These are phyloP conservation scores for Passer montanus DNA, from an alignment of 2,113 vertebrate genomes.

Conservation along the genomic window DNA sequence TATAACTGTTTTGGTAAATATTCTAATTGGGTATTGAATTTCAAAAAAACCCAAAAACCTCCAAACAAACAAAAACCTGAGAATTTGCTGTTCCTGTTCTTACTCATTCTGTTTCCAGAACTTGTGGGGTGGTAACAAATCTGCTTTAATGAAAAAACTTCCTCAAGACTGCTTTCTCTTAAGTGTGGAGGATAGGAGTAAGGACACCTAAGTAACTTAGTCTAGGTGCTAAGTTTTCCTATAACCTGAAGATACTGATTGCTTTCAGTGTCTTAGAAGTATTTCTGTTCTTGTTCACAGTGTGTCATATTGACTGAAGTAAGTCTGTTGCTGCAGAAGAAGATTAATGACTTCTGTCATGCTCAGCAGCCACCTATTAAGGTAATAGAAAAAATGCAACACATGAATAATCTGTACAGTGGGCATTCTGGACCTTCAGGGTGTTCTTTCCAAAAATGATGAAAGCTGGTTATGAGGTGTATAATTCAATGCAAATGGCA, in stretches of 20 bases:
- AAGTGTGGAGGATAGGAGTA: not conserved
- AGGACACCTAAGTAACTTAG: not conserved
- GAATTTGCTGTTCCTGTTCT: not conserved
- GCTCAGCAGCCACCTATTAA: conserved; percentile 89
- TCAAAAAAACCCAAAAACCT: not conserved
- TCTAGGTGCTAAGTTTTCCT: not conserved
- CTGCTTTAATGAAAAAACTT: not conserved
- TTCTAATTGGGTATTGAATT: not conserved
- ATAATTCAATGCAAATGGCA: not conserved
- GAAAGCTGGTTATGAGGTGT: not conserved
- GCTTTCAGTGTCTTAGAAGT: not conserved
- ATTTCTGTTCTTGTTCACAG: conserved; percentile 73
- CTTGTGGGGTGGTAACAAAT: not conserved
- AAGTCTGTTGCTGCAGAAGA: conserved; percentile 85
- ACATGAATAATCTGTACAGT: not conserved
- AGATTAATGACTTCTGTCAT: conserved; percentile 90
- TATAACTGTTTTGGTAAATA: not conserved
- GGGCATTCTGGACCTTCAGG: not conserved
- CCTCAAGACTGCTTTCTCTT: not conserved
- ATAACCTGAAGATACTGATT: not conserved
- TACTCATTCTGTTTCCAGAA: not conserved
- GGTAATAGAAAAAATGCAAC: conserved; percentile 70
- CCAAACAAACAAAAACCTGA: not conserved
- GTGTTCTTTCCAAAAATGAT: not conserved
- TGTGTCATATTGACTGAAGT: conserved; percentile 93